Conservation (phyloP, 2,888 invertebrate species). For the Synanthedon vespiformis region DNA sequence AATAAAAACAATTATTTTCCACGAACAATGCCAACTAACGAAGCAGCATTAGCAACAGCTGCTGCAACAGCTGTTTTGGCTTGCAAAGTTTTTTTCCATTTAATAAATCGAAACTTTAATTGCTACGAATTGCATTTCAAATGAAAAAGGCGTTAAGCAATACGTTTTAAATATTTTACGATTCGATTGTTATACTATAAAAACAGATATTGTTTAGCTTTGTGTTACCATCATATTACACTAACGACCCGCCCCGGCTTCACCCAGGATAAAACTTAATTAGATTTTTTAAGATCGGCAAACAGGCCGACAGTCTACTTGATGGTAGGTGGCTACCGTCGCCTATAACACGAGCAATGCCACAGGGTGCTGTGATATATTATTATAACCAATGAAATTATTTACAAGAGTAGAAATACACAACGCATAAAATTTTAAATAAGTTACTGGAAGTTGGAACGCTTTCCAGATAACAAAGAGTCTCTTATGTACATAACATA, state of each 20-base stretch:
- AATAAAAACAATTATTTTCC: background rate
- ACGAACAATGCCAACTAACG: background rate
- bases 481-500: conserved; percentile 13
- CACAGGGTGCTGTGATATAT: too few relatives aligned
- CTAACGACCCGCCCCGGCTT: too few relatives aligned
- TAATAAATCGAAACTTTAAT: background rate
- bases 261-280: too few relatives aligned
- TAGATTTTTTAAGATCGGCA: too few relatives aligned
- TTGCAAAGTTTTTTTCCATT: background rate
- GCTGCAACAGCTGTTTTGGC: background rate
- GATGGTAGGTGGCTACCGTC: too few relatives aligned
- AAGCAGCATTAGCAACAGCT: background rate
- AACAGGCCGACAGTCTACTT: too few relatives aligned
- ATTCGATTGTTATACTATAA: too few relatives aligned
- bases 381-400: background rate
- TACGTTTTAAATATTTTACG: too few relatives aligned
- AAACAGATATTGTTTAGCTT: too few relatives aligned
- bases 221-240: too few relatives aligned
- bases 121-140: background rate
- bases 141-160: too few relatives aligned
- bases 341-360: too few relatives aligned
- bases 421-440: conserved; percentile 44
- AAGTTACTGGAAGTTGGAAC: conserved; percentile 35
- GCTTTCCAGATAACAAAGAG: conserved; percentile 43
- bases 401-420: conserved; percentile 7